Conservation (phyloP, 2,888 invertebrate species). For the Malthinus seriepunctatus region DNA sequence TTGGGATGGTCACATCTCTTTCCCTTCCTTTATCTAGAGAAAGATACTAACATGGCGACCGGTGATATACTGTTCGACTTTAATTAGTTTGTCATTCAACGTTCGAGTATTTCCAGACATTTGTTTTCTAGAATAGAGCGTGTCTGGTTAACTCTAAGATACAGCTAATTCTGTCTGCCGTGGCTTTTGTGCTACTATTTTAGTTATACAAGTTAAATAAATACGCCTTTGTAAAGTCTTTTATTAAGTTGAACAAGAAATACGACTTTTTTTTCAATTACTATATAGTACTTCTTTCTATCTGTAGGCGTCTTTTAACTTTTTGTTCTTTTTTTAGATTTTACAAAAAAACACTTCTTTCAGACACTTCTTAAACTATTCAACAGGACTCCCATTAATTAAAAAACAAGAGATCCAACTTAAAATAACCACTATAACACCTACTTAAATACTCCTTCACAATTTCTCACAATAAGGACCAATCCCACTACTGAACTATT, state of each 20-base stretch:
- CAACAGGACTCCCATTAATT: too few relatives aligned
- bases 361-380: too few relatives aligned
- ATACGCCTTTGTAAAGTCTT: slow-evolving; percentile 6
- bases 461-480: too few relatives aligned
- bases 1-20: slow-evolving; percentile 24
- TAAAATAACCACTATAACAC: too few relatives aligned
- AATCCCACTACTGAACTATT: too few relatives aligned
- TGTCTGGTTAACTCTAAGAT: slow-evolving; percentile 38
- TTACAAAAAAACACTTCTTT: too few relatives aligned
- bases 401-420: too few relatives aligned
- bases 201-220: slow-evolving; percentile 20
- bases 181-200: slow-evolving; percentile 29
- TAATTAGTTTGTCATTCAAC: slow-evolving; percentile 46
- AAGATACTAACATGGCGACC: slow-evolving; percentile 23
- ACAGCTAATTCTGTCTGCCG: slow-evolving; percentile 37
- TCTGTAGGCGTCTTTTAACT: too few relatives aligned
- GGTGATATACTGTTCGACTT: slow-evolving; percentile 44
- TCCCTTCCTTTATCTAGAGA: slow-evolving; percentile 12
- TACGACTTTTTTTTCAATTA: slow-evolving; percentile 1
- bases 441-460: too few relatives aligned
- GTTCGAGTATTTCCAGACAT: slow-evolving; percentile 43
- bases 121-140: slow-evolving; percentile 41
- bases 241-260: slow-evolving; percentile 5
- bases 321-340: too few relatives aligned
- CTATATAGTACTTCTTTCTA: too few relatives aligned